Percentiles rank a stretch among this genome's conserved stretches.
These are phyloP conservation scores for Sternotherus odoratus DNA, from an alignment of 2,797 vertebrate genomes.

Conservation along the genomic window DNA sequence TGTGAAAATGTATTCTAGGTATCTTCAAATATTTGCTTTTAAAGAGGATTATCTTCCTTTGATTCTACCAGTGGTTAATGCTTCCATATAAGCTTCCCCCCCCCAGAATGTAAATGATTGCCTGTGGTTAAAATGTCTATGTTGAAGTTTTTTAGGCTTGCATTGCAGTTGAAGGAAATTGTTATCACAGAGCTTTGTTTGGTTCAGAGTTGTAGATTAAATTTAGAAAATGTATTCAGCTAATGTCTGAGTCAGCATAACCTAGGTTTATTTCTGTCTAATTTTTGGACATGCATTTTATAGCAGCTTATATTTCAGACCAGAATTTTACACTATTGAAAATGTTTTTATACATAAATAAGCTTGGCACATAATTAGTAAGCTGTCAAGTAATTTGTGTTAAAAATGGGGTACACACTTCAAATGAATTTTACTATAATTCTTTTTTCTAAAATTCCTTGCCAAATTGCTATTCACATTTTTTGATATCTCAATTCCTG, in stretches of 20 bases:
- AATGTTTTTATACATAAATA: neutral
- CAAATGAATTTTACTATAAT: neutral
- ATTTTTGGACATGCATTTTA: neutral
- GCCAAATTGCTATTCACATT: conserved; percentile 39
- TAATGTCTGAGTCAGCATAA: neutral
- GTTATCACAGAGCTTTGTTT: too few relatives aligned
- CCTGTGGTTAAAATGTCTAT: neutral
- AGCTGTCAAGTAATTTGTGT: conserved; percentile 20
- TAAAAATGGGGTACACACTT: neutral
- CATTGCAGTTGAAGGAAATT: neutral
- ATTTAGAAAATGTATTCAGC: neutral
- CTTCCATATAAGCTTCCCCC: neutral
- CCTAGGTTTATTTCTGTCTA: neutral
- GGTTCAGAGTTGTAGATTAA: too few relatives aligned
- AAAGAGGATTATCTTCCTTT: neutral
- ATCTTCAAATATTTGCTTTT: neutral
- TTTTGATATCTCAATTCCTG: neutral
- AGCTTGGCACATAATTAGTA: neutral
- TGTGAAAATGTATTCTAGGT: neutral
- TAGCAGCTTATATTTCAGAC: neutral
- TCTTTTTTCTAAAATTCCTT: conserved; percentile 49
- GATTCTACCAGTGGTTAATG: neutral
- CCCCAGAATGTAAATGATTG: neutral
- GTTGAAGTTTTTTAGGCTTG: neutral
- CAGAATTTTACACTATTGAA: neutral